Evolutionary conservation across 1,140 invertebrate species (phyloP).

Genomic region (Zaprionus davidi): DNA sequence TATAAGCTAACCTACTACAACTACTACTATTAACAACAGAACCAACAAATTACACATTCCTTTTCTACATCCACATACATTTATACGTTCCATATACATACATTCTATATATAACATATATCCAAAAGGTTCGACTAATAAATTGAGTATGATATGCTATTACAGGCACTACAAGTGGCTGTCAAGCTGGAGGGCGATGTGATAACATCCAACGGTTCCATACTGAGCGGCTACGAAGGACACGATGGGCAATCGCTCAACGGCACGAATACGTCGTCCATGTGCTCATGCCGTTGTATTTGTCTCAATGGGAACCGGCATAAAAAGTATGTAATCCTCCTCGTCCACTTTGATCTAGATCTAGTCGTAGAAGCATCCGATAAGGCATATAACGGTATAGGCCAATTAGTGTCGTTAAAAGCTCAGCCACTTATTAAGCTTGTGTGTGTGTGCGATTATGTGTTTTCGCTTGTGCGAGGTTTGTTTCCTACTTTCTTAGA

Average conservation of each 20-base stretch:
- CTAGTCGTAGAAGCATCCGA: not conserved
- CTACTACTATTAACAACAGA: conserved; percentile 7
- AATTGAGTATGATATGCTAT: conserved; percentile 38
- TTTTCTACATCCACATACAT: not conserved
- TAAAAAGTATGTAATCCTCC: conserved; percentile 84
- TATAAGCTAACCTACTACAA: conserved; percentile 20
- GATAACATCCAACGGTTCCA: conserved; percentile 94
- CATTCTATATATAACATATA: conserved; percentile 9
- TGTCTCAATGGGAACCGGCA: conserved; percentile 88
- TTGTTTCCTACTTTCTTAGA: conserved; percentile 1
- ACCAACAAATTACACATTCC: conserved; percentile 28
- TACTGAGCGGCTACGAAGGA: conserved; percentile 89
- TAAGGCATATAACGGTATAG: conserved; percentile 19
- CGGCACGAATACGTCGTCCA: conserved; percentile 88
- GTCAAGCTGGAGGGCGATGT: conserved; percentile 97
- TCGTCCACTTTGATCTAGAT: conserved; percentile 20
- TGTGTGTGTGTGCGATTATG: conserved; percentile 5
- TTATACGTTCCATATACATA: not conserved
- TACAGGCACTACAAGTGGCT: conserved; percentile 92
- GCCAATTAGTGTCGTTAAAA: conserved; percentile 33
- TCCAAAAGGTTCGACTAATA: conserved; percentile 2
- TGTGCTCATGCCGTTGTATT: conserved; percentile 92
- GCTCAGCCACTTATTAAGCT: not conserved
- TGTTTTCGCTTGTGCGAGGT: conserved; percentile 5
- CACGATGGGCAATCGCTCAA: conserved; percentile 86